Percentiles rank a stretch among this genome's conserved stretches.
Evolutionary conservation across 2,797 vertebrate species (phyloP).

Genomic region (Meda fulgida): DNA sequence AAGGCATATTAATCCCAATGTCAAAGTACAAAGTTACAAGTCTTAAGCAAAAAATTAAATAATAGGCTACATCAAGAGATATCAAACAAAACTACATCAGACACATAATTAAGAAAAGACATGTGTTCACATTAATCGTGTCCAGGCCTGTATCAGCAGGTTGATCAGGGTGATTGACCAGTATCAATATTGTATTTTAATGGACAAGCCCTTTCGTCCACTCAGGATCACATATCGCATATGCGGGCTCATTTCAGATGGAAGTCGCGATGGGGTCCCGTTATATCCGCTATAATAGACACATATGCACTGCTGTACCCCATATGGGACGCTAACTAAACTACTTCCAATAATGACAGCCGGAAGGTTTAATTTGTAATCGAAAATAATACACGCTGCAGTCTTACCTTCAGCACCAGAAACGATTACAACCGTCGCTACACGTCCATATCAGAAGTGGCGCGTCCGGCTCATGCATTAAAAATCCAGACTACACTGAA

Average conservation of each 20-base stretch:
- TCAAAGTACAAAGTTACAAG: conserved; percentile 12
- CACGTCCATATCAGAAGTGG: conserved; percentile 66
- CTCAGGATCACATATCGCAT: background rate
- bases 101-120: background rate
- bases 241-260: background rate
- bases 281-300: background rate
- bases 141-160: conserved; percentile 41
- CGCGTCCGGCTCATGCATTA: background rate
- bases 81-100: background rate
- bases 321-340: conserved; percentile 49
- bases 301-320: conserved; percentile 6
- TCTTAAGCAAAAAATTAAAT: background rate
- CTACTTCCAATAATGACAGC: conserved; percentile 33
- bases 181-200: background rate
- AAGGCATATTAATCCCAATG: background rate
- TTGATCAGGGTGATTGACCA: background rate
- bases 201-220: background rate
- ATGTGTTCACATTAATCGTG: conserved; percentile 22
- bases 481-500: conserved; percentile 14
- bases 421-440: conserved; percentile 68
- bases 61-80: no score
- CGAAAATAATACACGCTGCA: background rate
- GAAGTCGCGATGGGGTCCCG: background rate
- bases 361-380: background rate
- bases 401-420: conserved; percentile 78